phyloP scores from a whole-genome alignment of 2,797 vertebrate genomes.

The Poeciliopsis presidionis region DNA sequence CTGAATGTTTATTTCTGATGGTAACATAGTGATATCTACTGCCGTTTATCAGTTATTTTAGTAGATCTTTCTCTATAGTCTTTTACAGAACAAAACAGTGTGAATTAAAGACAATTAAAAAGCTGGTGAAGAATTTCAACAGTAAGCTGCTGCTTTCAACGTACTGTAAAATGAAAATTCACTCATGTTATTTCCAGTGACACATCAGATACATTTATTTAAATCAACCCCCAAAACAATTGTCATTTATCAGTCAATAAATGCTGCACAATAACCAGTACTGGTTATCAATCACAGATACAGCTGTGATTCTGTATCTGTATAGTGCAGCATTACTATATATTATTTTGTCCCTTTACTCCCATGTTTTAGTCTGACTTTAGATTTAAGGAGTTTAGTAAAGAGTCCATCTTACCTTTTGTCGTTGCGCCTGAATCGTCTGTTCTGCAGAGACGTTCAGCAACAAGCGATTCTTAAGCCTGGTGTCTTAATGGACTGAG shows the following conservation, averaged over 20 bases:
- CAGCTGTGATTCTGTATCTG: not conserved
- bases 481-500: conserved; percentile 37
- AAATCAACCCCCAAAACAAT: not conserved
- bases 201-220: not conserved
- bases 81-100: not conserved
- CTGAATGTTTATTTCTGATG: not conserved
- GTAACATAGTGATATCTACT: not conserved
- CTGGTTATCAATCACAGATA: too few species aligned
- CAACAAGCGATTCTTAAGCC: conserved; percentile 41
- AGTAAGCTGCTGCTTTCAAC: not conserved
- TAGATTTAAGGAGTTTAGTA: not conserved
- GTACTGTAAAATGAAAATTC: not conserved
- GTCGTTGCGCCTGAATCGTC: conserved; percentile 13
- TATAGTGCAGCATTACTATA: not conserved
- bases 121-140: not conserved
- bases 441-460: conserved; percentile 10
- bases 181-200: not conserved
- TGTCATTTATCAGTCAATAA: not conserved
- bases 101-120: not conserved
- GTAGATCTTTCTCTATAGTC: not conserved
- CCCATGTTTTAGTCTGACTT: not conserved
- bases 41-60: not conserved
- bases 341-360: not conserved
- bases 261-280: not conserved
- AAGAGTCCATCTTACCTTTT: conserved; percentile 60